Percentiles rank a stretch among this genome's conserved stretches.
These are phyloP conservation scores for silkworm (Bombyx mori) DNA, from an alignment of 1,140 invertebrate genomes.

Conservation along the genomic window DNA sequence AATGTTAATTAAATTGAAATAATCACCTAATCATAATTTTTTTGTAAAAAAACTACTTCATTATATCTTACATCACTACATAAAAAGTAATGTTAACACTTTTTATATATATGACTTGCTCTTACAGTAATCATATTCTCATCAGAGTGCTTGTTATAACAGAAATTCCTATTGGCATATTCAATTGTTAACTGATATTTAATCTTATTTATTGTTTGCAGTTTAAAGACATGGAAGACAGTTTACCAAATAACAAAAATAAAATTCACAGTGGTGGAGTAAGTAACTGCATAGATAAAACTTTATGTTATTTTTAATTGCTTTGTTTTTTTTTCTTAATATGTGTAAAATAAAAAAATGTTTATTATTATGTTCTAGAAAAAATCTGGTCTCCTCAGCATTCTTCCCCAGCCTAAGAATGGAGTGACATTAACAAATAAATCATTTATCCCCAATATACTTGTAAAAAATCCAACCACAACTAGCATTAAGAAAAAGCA, in stretches of 20 bases:
- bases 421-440: conserved; percentile 32
- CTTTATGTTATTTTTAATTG: not conserved
- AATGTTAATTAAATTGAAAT: no score
- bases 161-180: no score
- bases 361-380: conserved; percentile 38
- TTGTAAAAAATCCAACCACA: conserved; percentile 42
- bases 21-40: no score
- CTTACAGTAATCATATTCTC: no score
- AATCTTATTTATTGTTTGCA: conserved; percentile 34
- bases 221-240: conserved; percentile 70
- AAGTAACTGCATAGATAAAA: not conserved
- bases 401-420: conserved; percentile 71
- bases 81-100: no score
- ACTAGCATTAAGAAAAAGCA: conserved; percentile 37
- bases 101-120: no score
- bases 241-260: conserved; percentile 24
- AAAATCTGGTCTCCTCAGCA: conserved; percentile 67
- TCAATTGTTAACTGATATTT: no score
- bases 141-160: no score
- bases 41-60: no score
- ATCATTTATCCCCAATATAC: conserved; percentile 45
- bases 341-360: not conserved
- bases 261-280: not conserved
- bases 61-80: no score
- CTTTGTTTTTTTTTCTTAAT: not conserved